Evolutionary conservation across 2,113 vertebrate genomes (phyloP).

Genomic region (Hippolais icterina): DNA sequence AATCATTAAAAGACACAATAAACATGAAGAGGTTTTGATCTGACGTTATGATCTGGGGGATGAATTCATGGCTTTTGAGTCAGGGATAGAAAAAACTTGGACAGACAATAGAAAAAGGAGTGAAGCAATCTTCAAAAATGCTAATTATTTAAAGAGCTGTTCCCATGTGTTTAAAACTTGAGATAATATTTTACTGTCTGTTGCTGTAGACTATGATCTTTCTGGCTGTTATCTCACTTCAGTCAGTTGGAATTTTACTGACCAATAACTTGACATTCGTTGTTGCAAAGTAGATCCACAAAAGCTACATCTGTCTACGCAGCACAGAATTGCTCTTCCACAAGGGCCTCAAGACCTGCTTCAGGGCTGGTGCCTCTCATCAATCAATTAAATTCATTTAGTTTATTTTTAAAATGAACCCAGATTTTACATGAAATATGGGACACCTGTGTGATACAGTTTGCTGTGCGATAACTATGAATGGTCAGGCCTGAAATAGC

Average conservation of each 20-base stretch:
- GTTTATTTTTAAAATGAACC: neutral
- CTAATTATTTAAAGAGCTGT: neutral
- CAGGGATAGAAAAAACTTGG: neutral
- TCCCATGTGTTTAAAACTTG: neutral
- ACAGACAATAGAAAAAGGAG: neutral
- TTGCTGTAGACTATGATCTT: neutral
- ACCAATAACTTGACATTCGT: neutral
- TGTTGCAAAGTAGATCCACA: neutral
- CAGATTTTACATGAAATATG: neutral
- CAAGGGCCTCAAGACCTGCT: neutral
- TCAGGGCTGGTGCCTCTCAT: neutral
- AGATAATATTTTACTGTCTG: neutral
- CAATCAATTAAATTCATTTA: neutral
- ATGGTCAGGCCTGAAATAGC: neutral
- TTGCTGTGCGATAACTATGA: neutral
- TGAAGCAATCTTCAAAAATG: neutral
- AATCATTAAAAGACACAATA: neutral
- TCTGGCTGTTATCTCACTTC: neutral
- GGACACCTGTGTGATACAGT: neutral
- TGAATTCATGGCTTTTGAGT: neutral
- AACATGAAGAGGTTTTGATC: neutral
- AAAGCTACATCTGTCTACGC: neutral
- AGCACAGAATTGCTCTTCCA: neutral
- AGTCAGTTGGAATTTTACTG: neutral
- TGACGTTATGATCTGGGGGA: neutral